Conservation (phyloP, 2,797 vertebrate genomes). For the Novumbra hubbsi region DNA sequence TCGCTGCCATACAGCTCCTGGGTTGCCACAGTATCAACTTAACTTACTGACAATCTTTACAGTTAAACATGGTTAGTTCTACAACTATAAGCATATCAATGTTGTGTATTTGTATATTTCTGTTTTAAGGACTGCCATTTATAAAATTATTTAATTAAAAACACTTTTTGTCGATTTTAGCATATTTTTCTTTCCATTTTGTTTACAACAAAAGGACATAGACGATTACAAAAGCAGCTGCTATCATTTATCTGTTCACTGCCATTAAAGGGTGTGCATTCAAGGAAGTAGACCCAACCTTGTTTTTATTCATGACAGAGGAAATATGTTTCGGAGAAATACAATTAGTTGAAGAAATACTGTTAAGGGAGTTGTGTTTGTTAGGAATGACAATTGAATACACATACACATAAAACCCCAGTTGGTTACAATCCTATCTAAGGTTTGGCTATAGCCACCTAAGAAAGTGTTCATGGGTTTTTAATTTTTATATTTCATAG, state of each 20-base stretch:
- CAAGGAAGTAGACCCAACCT: neutral
- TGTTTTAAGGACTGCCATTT: neutral
- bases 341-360: neutral
- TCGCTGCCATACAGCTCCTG: too few relatives aligned
- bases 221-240: neutral
- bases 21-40: too few relatives aligned
- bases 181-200: neutral
- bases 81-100: neutral
- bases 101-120: neutral
- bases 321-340: neutral
- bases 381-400: neutral
- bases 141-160: neutral
- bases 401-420: neutral
- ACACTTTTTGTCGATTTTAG: neutral
- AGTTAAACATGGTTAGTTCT: neutral
- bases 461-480: neutral
- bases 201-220: neutral
- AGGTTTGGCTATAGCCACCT: neutral
- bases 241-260: neutral
- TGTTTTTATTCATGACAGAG: neutral
- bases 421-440: neutral
- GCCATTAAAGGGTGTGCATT: neutral
- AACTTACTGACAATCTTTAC: neutral
- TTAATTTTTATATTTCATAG: neutral
- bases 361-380: neutral